Percentiles rank a stretch among this genome's conserved stretches.
Conservation (phyloP, 2,113 vertebrate species). For the Monopterus albus region DNA sequence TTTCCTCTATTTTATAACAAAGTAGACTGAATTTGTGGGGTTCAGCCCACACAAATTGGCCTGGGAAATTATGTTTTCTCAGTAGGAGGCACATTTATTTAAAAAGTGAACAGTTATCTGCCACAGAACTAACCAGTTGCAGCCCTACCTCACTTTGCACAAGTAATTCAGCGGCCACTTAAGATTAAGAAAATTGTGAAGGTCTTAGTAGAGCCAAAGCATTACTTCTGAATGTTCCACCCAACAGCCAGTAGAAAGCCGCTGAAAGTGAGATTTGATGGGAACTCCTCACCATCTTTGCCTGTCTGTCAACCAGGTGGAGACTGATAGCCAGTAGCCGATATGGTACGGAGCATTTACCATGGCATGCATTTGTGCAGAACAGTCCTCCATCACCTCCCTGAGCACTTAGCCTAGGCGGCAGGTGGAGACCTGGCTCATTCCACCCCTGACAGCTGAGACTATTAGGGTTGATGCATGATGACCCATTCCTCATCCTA, state of each 20-base stretch:
- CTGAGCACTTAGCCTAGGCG: constrained; percentile 59
- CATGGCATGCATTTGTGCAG: constrained; percentile 69
- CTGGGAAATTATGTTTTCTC: too few relatives aligned
- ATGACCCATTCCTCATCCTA: constrained; percentile 69
- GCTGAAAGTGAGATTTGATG: constrained; percentile 46
- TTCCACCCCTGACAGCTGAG: constrained; percentile 59
- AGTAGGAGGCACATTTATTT: too few relatives aligned
- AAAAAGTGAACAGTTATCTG: too few relatives aligned
- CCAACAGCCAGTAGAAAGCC: not conserved
- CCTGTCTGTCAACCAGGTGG: constrained; percentile 51
- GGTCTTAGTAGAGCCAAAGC: not conserved
- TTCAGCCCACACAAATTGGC: too few relatives aligned
- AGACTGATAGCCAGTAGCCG: constrained; percentile 58
- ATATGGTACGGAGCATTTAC: constrained; percentile 64
- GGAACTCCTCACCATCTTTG: constrained; percentile 44
- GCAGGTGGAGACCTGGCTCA: constrained; percentile 51
- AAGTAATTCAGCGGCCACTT: not conserved
- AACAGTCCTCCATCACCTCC: constrained; percentile 68
- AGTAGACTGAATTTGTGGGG: too few relatives aligned
- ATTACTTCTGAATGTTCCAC: not conserved
- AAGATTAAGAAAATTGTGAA: not conserved
- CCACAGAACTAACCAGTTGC: not conserved
- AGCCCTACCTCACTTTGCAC: not conserved
- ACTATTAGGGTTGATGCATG: constrained; percentile 77
- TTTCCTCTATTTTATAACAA: not conserved